Evolutionary conservation across 2,113 vertebrate species (phyloP).

Genomic region (Potamarius usumacintae): DNA sequence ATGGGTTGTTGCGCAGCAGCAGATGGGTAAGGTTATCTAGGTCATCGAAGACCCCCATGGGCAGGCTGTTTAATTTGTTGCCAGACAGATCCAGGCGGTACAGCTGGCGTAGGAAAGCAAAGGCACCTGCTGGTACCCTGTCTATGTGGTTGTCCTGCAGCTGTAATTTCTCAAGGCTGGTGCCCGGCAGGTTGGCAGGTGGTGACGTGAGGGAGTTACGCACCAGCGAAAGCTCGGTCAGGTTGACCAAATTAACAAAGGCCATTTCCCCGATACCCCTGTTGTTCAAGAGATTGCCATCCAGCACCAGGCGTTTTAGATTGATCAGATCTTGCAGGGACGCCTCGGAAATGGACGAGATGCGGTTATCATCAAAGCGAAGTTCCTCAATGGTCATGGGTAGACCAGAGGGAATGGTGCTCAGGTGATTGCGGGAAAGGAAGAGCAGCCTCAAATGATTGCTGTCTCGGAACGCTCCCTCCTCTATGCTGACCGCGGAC

Average conservation of each 20-base stretch:
- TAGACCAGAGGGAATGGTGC: conserved; percentile 93
- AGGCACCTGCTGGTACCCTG: conserved; percentile 86
- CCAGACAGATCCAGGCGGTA: conserved; percentile 96
- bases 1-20: conserved; percentile 95
- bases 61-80: conserved; percentile 95
- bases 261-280: conserved; percentile 92
- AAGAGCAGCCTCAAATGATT: conserved; percentile 93
- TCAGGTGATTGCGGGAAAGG: conserved; percentile 96
- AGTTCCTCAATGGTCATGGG: conserved; percentile 97
- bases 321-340: conserved; percentile 96
- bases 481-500: conserved; percentile 96
- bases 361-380: conserved; percentile 97
- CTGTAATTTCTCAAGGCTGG: conserved; percentile 91
- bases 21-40: conserved; percentile 97
- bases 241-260: conserved; percentile 90
- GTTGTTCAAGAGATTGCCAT: conserved; percentile 96
- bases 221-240: conserved; percentile 93
- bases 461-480: conserved; percentile 95
- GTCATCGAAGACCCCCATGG: conserved; percentile 94
- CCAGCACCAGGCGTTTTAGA: conserved; percentile 93
- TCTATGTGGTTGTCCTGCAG: conserved; percentile 99
- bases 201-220: conserved; percentile 92
- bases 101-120: conserved; percentile 91
- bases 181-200: conserved; percentile 89
- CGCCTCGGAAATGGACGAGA: conserved; percentile 93